A percentile compares a stretch with the other conserved stretches of the same genome.
phyloP scores from a whole-genome alignment of 2,888 invertebrate species.

The Lochmaea crataegi region DNA sequence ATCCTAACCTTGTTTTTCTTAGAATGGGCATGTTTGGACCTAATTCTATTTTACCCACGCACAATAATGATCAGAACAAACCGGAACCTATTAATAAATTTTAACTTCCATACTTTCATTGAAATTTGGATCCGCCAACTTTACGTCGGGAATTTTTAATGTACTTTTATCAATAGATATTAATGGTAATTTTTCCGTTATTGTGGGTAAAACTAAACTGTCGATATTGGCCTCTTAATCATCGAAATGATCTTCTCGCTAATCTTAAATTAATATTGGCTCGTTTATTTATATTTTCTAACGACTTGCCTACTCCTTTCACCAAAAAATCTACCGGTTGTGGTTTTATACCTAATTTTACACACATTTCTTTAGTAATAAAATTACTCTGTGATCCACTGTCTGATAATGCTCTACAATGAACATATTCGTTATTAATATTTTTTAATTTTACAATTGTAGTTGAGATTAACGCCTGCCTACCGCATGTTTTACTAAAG shows the following conservation, averaged over 20 bases:
- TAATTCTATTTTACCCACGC: not conserved
- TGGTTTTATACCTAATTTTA: conserved; percentile 14
- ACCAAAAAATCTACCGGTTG: conserved; percentile 5
- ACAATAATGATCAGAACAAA: not conserved
- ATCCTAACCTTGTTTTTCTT: conserved; percentile 6
- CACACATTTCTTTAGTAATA: conserved; percentile 9
- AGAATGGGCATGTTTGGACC: not conserved
- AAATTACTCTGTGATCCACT: conserved; percentile 14
- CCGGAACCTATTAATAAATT: conserved; percentile 5
- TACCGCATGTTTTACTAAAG: not conserved
- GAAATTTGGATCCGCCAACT: not conserved
- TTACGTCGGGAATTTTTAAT: not conserved
- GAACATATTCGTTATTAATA: conserved; percentile 2
- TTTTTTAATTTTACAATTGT: conserved; percentile 3
- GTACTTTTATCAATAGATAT: not conserved
- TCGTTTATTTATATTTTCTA: conserved; percentile 9
- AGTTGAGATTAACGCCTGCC: conserved; percentile 12
- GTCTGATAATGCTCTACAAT: conserved; percentile 3
- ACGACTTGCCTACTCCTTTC: conserved; percentile 5
- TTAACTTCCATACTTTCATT: not conserved
- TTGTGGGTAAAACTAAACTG: not conserved
- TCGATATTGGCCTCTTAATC: not conserved
- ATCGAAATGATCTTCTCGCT: too few species aligned
- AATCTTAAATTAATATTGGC: conserved; percentile 5
- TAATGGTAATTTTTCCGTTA: not conserved